Base-by-base conservation (phyloP, 2,113 vertebrate species). In the Grus americana region DNA sequence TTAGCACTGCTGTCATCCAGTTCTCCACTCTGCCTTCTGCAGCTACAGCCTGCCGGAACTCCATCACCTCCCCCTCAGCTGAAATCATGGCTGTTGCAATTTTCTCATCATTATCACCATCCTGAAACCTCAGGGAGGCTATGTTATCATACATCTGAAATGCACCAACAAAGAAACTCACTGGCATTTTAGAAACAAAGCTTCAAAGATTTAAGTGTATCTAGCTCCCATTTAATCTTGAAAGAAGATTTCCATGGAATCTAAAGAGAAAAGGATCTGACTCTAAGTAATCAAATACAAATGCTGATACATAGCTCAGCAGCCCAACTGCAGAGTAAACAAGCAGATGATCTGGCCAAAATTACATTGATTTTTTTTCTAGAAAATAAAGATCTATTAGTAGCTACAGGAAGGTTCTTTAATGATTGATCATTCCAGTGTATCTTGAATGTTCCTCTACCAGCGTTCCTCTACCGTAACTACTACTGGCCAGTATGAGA, bases 71-170 rank as follows among this genome's bases (percentile, higher is more conserved):
- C 3, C 98, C 98, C 90, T 99, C 99, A 3, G 99, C 99, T 18
- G 99, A 99, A 86, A 99, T 98, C 99, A 99, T 98, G 36, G 99
- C 99, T 3, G 97, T 97, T 42, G 98, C 99, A 24, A 99, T 93
- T 21, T 97, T 98, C 68, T 98, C 97, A 3, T 98, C 98, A 2
- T 88, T 92, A 30, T 98, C 97, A 12, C 98, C 98, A 1, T 97
- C 96, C 14, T 98, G 97, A 82, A 99, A 99, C 73, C 96, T 97
- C 96, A 99, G 97, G 15, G 98, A 98, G 5, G 98, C 98, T 50
- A 99, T 97, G 73, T 99, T 99, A 97, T 99, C 99, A 21, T 98
- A 99, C 99, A 99, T 99, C 99, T 98, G 96, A 84, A 97, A 97
- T 0, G 71, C 40, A 89, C 21, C 15, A 23, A 36, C 36, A 54